Percentiles rank a stretch among this genome's conserved stretches.
Evolutionary conservation across 2,113 vertebrate species (phyloP).

Genomic region (Laterallus jamaicensis): DNA sequence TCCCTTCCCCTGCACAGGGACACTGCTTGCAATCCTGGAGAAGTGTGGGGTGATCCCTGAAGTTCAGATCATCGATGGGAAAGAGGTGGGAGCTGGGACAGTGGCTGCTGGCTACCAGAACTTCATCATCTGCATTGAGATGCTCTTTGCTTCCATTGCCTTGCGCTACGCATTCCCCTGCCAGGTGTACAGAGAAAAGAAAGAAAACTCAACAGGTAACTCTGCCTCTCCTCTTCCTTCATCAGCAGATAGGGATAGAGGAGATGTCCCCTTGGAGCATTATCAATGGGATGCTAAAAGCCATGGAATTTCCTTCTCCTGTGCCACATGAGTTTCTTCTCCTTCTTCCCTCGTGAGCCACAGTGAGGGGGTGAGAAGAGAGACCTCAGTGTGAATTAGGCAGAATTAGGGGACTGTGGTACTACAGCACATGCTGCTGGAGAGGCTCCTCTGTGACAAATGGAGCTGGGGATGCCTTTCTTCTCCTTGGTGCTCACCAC

Average conservation of each 20-base stretch:
- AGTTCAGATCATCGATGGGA: slow-evolving; percentile 82
- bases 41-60: slow-evolving; percentile 89
- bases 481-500: neutral
- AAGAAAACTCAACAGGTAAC: slow-evolving; percentile 84
- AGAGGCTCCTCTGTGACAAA: neutral
- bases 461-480: neutral
- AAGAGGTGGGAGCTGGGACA: slow-evolving; percentile 88
- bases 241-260: neutral
- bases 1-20: slow-evolving; percentile 70
- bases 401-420: neutral
- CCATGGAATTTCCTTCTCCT: neutral
- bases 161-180: slow-evolving; percentile 90
- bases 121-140: slow-evolving; percentile 95
- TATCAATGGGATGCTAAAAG: neutral
- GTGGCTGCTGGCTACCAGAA: slow-evolving; percentile 96
- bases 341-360: neutral
- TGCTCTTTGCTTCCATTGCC: slow-evolving; percentile 91
- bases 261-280: neutral
- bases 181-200: slow-evolving; percentile 89
- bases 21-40: slow-evolving; percentile 91
- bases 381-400: neutral
- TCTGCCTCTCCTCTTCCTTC: neutral
- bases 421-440: neutral
- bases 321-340: neutral
- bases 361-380: neutral